phyloP scores from a whole-genome alignment of 2,888 invertebrate genomes.

The Encarsia formosa region DNA sequence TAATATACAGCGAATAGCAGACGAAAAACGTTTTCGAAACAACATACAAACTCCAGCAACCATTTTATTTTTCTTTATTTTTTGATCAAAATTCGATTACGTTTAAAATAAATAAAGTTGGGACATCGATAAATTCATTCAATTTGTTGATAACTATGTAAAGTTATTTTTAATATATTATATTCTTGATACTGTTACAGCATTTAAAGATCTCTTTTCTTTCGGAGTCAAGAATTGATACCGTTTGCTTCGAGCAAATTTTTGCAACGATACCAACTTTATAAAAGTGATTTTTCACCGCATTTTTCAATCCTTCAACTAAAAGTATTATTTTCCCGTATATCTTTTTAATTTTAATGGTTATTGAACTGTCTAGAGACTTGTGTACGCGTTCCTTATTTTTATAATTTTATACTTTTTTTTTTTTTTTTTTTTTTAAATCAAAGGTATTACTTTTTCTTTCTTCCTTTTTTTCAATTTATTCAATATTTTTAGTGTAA shows the following conservation, averaged over 20 bases:
- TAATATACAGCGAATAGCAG: too few relatives aligned
- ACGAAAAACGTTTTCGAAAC: too few relatives aligned
- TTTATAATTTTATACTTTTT: conserved; percentile 6
- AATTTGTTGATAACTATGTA: too few relatives aligned
- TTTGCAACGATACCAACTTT: conserved; percentile 13
- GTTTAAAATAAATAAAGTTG: too few relatives aligned
- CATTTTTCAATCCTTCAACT: conserved; percentile 14
- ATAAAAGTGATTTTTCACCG: conserved; percentile 18
- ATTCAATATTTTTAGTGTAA: too few relatives aligned
- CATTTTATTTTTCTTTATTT: too few relatives aligned
- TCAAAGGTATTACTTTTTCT: too few relatives aligned
- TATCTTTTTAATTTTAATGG: conserved; percentile 21
- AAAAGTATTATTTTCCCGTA: conserved; percentile 17
- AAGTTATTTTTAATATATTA: too few relatives aligned
- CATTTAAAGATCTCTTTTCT: conserved; percentile 23
- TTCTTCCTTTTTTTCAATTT: too few relatives aligned
- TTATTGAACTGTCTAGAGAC: conserved; percentile 9
- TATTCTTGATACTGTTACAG: conserved; percentile 20
- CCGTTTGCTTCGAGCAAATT: conserved; percentile 11
- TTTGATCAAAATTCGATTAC: too few relatives aligned
- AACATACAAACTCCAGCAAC: too few relatives aligned
- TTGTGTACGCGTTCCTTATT: conserved; percentile 10
- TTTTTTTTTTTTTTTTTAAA: neutral
- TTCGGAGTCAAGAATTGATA: conserved; percentile 22
- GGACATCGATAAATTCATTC: too few relatives aligned